Conservation (phyloP, 2,113 vertebrate species). For the Myanophis thanlyinensis region DNA sequence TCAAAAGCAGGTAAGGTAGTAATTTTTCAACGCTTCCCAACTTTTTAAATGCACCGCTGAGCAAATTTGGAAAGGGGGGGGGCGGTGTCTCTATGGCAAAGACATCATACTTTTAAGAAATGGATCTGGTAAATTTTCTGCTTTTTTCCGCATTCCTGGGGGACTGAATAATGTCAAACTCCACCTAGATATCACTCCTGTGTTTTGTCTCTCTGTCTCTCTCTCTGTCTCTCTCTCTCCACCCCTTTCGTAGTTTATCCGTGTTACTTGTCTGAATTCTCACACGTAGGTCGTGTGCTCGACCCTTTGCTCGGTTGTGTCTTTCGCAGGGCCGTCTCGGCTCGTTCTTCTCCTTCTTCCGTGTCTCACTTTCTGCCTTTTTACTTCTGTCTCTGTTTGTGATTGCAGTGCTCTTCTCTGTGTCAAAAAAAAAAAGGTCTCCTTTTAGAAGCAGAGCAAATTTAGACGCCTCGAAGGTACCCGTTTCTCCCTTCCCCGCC, state of each 20-base stretch:
- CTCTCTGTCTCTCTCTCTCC: background rate
- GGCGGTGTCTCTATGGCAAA: background rate
- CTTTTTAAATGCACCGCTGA: background rate
- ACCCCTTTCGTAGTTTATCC: constrained; percentile 11
- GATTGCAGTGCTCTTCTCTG: constrained; percentile 93
- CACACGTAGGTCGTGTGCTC: constrained; percentile 8
- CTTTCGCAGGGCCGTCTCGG: constrained; percentile 38
- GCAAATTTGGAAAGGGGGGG: background rate
- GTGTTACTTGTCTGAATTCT: constrained; percentile 50
- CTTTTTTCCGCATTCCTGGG: no score
- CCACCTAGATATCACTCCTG: constrained; percentile 9
- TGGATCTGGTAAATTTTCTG: no score
- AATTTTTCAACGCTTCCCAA: background rate
- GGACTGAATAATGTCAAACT: background rate
- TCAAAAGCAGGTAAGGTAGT: background rate
- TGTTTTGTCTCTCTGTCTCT: constrained; percentile 13
- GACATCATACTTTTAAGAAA: background rate
- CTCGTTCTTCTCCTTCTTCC: constrained; percentile 27
- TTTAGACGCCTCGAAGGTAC: constrained; percentile 89
- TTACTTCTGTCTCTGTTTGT: constrained; percentile 88
- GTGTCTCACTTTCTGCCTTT: constrained; percentile 65
- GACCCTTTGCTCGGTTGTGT: constrained; percentile 13
- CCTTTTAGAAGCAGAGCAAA: constrained; percentile 85
- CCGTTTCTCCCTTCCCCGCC: constrained; percentile 60
- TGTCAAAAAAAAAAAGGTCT: constrained; percentile 83